phyloP scores from a whole-genome alignment of 2,888 invertebrate species.

The Drosophila birchii region DNA sequence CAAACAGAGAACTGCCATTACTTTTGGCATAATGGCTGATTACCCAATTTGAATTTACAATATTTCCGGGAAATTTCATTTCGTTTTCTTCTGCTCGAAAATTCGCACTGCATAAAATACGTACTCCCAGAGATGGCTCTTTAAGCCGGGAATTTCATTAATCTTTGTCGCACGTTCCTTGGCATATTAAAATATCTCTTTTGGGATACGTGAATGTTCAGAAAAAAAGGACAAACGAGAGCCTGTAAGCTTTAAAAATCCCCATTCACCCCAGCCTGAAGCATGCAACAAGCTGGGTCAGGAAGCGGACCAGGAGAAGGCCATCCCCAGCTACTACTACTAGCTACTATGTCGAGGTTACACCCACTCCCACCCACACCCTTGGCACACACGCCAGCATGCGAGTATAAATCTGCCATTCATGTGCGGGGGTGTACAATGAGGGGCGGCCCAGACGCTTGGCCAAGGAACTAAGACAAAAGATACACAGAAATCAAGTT shows the following conservation, averaged over 20 bases:
- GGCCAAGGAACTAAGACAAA: constrained; percentile 65
- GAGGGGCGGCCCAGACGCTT: constrained; percentile 49
- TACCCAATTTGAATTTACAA: constrained; percentile 47
- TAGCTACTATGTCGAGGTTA: constrained; percentile 63
- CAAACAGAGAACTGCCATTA: constrained; percentile 16
- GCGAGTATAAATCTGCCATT: constrained; percentile 48
- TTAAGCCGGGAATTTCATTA: constrained; percentile 69
- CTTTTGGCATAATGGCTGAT: constrained; percentile 30
- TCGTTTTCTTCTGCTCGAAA: constrained; percentile 12
- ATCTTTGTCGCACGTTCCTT: constrained; percentile 55
- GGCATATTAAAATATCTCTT: constrained; percentile 53
- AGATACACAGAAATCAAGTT: constrained; percentile 63
- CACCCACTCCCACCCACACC: constrained; percentile 21
- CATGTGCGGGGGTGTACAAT: constrained; percentile 38
- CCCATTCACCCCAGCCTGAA: constrained; percentile 38
- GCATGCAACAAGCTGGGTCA: constrained; percentile 66
- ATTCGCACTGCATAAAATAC: constrained; percentile 12
- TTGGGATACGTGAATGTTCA: constrained; percentile 37
- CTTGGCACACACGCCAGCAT: constrained; percentile 8
- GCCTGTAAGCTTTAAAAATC: constrained; percentile 67
- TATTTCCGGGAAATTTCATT: constrained; percentile 46
- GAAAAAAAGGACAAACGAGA: constrained; percentile 15
- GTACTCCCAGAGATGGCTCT: constrained; percentile 17
- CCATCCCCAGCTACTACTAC: constrained; percentile 25
- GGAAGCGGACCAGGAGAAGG: constrained; percentile 30